These are phyloP conservation scores for Actenoides lindsayi DNA, from an alignment of 2,113 vertebrate genomes.

Conservation along the genomic window DNA sequence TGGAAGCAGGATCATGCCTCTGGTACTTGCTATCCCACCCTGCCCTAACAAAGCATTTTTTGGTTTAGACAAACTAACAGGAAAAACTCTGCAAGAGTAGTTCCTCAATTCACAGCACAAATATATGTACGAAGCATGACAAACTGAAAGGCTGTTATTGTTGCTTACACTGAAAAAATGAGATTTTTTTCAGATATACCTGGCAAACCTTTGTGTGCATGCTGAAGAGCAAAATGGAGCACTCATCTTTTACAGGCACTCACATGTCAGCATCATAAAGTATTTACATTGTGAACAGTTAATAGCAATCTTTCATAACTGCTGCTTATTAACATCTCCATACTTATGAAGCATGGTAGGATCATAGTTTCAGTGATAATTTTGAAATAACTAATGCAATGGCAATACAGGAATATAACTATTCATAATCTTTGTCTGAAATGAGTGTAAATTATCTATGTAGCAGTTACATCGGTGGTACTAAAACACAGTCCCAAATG, in stretches of 20 bases:
- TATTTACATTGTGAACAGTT: background rate
- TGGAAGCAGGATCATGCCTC: background rate
- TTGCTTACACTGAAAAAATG: background rate
- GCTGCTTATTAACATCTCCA: background rate
- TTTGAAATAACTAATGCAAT: background rate
- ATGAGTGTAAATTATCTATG: background rate
- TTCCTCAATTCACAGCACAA: background rate
- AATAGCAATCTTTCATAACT: background rate
- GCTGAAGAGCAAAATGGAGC: background rate
- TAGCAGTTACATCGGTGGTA: background rate
- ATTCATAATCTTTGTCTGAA: background rate
- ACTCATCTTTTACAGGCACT: background rate
- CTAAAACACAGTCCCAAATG: background rate
- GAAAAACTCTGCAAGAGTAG: background rate
- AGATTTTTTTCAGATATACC: background rate
- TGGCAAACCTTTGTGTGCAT: background rate
- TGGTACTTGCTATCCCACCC: background rate
- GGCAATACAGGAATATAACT: background rate
- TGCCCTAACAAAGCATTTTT: background rate
- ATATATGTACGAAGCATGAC: background rate
- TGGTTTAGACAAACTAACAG: background rate
- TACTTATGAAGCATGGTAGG: background rate
- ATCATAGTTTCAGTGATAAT: slow-evolving; percentile 24
- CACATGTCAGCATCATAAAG: background rate
- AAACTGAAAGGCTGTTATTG: background rate